Conservation (phyloP, 2,888 invertebrate species). For the Epiblema foenella region DNA sequence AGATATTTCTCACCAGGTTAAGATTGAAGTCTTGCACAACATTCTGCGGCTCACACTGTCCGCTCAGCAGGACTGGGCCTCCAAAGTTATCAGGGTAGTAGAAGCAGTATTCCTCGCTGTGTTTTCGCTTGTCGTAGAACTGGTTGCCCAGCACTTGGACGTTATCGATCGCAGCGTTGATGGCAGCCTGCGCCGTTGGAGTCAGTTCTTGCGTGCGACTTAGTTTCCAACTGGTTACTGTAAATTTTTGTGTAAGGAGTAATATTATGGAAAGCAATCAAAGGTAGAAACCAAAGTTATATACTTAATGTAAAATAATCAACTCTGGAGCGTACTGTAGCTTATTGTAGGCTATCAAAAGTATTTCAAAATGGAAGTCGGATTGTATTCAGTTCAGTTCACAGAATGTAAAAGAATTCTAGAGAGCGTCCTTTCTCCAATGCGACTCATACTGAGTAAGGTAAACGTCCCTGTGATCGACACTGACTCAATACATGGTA, state of each 20-base stretch:
- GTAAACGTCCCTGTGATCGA: no score
- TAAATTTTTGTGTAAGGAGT: neutral
- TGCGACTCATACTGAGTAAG: no score
- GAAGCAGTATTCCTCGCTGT: slow-evolving; percentile 68
- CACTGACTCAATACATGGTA: no score
- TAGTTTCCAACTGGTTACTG: slow-evolving; percentile 73
- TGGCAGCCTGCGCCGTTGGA: slow-evolving; percentile 48
- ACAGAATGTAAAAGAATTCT: no score
- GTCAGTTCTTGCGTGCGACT: slow-evolving; percentile 58
- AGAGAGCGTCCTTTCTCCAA: no score
- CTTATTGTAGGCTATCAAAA: neutral
- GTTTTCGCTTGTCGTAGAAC: slow-evolving; percentile 62
- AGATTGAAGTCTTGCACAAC: slow-evolving; percentile 58
- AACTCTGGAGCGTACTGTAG: neutral
- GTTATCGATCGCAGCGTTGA: slow-evolving; percentile 55
- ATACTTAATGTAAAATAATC: no score
- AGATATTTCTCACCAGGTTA: slow-evolving; percentile 55
- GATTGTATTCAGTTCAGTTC: no score
- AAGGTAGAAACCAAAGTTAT: neutral
- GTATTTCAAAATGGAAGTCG: neutral
- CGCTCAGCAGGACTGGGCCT: slow-evolving; percentile 66
- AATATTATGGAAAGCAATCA: neutral
- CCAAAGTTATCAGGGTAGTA: slow-evolving; percentile 72
- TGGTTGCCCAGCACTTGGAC: slow-evolving; percentile 62
- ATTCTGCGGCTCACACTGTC: slow-evolving; percentile 60